Conservation (phyloP, 2,888 invertebrate species). For the Stenoptilia bipunctidactyla region DNA sequence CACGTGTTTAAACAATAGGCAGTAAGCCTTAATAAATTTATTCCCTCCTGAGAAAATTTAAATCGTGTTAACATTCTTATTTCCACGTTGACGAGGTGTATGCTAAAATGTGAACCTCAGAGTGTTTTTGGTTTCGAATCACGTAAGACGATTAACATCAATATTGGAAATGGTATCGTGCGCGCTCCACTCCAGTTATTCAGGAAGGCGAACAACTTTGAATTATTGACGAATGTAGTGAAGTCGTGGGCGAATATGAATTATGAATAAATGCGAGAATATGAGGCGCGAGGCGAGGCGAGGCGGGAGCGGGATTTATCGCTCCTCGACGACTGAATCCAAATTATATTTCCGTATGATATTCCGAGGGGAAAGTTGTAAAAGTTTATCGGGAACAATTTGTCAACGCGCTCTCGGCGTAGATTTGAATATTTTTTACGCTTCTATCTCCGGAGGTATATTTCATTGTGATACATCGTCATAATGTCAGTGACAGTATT, state of each 20-base stretch:
- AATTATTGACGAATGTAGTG: conserved; percentile 2
- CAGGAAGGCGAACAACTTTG: conserved; percentile 1
- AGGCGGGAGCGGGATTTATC: conserved; percentile 21
- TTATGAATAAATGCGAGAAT: conserved; percentile 13
- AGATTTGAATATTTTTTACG: conserved; percentile 23
- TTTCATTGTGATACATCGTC: conserved; percentile 10
- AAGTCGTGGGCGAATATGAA: conserved; percentile 13
- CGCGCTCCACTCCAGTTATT: conserved; percentile 8
- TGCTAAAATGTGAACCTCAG: not conserved
- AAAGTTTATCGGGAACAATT: conserved; percentile 33
- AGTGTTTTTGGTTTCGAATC: conserved; percentile 15
- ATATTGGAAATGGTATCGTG: conserved; percentile 18
- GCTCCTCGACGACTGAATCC: conserved; percentile 21
- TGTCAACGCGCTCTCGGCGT: conserved; percentile 25
- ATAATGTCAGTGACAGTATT: conserved; percentile 6
- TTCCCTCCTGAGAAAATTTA: too few species aligned
- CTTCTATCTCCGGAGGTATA: conserved; percentile 14
- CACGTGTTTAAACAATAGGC: too few species aligned
- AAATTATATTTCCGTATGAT: conserved; percentile 24
- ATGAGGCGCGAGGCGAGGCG: conserved; percentile 8
- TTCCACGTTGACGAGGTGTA: not conserved
- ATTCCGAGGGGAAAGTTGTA: conserved; percentile 24
- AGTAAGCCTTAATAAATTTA: too few species aligned
- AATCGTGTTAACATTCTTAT: too few species aligned
- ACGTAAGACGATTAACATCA: conserved; percentile 30